Evolutionary conservation across 2,797 vertebrate species (phyloP), one percentile per base, ranked within the genome.

Genomic region (Meriones psammophilus): DNA sequence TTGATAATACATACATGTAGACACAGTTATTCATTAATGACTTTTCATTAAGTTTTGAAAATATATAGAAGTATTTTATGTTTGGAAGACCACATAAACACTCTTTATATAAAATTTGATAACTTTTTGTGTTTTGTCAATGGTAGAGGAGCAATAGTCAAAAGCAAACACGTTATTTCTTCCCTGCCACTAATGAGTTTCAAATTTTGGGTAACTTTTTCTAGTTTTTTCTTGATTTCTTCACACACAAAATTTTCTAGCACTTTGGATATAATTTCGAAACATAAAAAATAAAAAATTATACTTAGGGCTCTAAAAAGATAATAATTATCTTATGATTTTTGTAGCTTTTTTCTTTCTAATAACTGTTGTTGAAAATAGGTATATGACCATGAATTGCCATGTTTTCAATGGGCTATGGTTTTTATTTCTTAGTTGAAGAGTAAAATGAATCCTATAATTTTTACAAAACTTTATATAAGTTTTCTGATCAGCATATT

Each of bases 261-360:
- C 10, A 3, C 77, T 54, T 79, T 77, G 76, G 10, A 13, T 77
- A 46, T 14, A 83, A 39, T 56, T 74, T 60, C 85, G 36, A 71
- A 42, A 76, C 6, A 71, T 4, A 5, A 89, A 77, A 76, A 77
- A 88, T 54, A 7, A 56, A 93, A 76, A 36, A 36, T 54, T 71
- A 87, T 0, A 4, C 3, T 76, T 73, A 94, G 15, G 0, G 33
- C 0, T 88, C 83, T 42, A 89, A 28, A 26, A 89, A 50, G 17
- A 13, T 5, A 8, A 56, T 76, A 8, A 0, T 1, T 79, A n/a
- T 58, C 8, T 69, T 20, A 46, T 50, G 77, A 4, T 50, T 60
- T 83, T 91, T 77, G 54, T 46, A 71, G 1, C 30, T 73, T 26
- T 33, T 36, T 76, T 91, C 94, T 88, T 87, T n/a, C 92, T 39